Evolutionary conservation across 30 jellyfish, hydroid and myxozoan species (phyloP), one percentile per base, ranked within the genome.

Genomic region (Phacellophora camtschatica): DNA sequence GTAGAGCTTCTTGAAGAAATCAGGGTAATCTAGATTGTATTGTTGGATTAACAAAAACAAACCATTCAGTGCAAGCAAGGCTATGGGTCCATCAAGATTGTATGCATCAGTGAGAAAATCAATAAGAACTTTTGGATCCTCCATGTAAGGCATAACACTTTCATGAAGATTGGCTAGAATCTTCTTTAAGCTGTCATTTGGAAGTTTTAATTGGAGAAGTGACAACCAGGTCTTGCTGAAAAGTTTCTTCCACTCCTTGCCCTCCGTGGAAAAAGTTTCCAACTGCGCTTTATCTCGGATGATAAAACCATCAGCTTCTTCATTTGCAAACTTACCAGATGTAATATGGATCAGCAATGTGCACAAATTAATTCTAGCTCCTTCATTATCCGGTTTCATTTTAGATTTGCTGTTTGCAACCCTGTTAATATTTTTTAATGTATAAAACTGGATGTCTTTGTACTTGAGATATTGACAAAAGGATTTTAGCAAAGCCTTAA

Each of bases 101-200:
- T 87, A 87, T 18, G 91, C 88, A 39, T 94, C 97, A n/a, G 97
- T 87, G 49, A 94, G 70, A 64, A 87, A 94, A 55, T 94, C 99
- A 28, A 88, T 84, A 8, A 94, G 82, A 37, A 87, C 34, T 48
- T 87, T 94, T 0, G 99, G 99, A 65, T 94, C 89, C 36, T 63
- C 78, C 75, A 94, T 43, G 27, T 66, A 32, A 0, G 97, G 99
- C 79, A 94, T 87, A 59, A 94, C 85, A 1, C 71, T 77, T 79
- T 83, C 71, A 65, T 93, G 97, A 8, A 93, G 89, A 55, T 74
- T 85, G 55, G 80, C 79, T 22, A 93, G 84, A 6, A 87, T 58
- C 56, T 75, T 81, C 80, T 71, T 81, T 41, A 78, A 87, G 46
- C 53, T 66, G 4, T 35, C 84, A 32, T 19, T 50, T 45, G 97